These are phyloP conservation scores for Thermophis baileyi DNA, from an alignment of 2,113 vertebrate species.

Conservation along the genomic window DNA sequence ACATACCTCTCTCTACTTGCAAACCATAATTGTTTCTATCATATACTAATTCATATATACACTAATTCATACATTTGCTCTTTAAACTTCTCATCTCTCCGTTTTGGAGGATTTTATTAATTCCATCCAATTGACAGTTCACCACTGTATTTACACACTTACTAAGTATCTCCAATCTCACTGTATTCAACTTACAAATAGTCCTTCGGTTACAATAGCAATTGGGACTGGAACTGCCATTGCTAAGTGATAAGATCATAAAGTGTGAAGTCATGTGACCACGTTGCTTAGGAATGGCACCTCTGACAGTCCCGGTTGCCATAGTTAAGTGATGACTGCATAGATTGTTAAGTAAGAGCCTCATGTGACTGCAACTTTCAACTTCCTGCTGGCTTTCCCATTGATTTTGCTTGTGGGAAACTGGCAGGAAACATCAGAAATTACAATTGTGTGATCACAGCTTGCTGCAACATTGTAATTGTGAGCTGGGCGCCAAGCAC, in stretches of 20 bases:
- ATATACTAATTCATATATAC: neutral
- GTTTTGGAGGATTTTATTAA: neutral
- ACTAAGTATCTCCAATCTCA: neutral
- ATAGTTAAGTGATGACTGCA: neutral
- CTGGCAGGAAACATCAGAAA: neutral
- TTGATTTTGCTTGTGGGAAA: neutral
- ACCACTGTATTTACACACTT: neutral
- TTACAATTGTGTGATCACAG: neutral
- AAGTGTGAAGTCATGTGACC: neutral
- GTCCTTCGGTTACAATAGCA: neutral
- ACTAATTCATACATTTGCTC: neutral
- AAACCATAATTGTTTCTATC: neutral
- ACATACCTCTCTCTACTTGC: neutral
- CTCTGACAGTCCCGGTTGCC: neutral
- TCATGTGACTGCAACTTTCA: neutral
- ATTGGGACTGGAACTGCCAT: neutral
- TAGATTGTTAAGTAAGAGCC: neutral
- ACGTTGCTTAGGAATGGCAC: neutral
- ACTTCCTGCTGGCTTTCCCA: neutral
- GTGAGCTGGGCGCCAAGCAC: neutral
- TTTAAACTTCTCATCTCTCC: neutral
- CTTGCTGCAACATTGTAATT: neutral
- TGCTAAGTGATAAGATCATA: neutral
- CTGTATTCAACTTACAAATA: neutral
- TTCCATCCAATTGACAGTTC: neutral